These are phyloP conservation scores for Pocillopora damicornis DNA, from an alignment of 64 coral and sea anemone genomes.

Conservation along the genomic window DNA sequence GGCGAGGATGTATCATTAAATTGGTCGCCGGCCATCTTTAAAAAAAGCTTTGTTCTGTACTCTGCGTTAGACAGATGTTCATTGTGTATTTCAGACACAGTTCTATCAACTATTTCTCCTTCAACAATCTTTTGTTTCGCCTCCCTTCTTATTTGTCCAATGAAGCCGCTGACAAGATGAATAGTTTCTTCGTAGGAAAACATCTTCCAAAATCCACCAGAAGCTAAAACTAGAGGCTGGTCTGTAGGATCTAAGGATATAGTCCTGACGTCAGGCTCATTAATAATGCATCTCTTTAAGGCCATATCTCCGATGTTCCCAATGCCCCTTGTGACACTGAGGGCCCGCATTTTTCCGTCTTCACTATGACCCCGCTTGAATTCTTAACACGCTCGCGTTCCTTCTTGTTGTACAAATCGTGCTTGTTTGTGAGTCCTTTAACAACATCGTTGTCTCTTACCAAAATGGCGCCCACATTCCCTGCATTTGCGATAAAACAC, in stretches of 20 bases:
- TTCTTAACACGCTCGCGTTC: constrained; percentile 84
- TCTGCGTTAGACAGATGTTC: neutral
- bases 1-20: neutral
- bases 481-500: constrained; percentile 72
- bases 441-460: constrained; percentile 66
- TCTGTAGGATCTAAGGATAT: constrained; percentile 49
- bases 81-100: neutral
- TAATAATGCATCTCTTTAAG: constrained; percentile 86
- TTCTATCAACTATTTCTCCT: neutral
- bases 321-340: constrained; percentile 78
- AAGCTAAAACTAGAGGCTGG: constrained; percentile 78
- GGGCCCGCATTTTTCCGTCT: constrained; percentile 81
- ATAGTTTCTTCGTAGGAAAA: constrained; percentile 84
- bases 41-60: neutral
- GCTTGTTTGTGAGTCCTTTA: constrained; percentile 66
- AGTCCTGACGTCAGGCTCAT: constrained; percentile 66
- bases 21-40: neutral
- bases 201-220: constrained; percentile 85
- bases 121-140: constrained; percentile 21
- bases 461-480: constrained; percentile 83
- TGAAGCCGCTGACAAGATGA: constrained; percentile 75
- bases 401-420: constrained; percentile 95
- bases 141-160: constrained; percentile 71
- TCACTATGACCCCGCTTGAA: constrained; percentile 80
- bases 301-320: constrained; percentile 89